Base-by-base conservation (phyloP, 2,797 vertebrate genomes). In the Lacerta bilineata region DNA sequence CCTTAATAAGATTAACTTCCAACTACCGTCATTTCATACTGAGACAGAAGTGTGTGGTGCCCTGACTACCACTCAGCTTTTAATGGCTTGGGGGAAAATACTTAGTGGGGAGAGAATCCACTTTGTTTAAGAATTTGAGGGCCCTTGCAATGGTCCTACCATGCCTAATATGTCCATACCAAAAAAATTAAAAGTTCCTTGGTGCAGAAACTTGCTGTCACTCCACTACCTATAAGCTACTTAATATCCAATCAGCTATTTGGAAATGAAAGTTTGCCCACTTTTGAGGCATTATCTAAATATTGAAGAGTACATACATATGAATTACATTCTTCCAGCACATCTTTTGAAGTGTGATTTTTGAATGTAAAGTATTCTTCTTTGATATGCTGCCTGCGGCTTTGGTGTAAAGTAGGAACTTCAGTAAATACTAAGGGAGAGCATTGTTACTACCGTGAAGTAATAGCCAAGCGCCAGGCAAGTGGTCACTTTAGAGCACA, bases 261-360 rank as follows among this genome's bases (percentile, higher is more conserved):
- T 68, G 89, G 90, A 92, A 93, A 78, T 72, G 83, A 50, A 46
- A 81, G 81, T 88, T 85, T 92, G 85, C 55, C 36, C 59, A 11
- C 87, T 91, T 95, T 88, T 80, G 85, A 90, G 86, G 29, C 0
- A 0, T 82, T n/a, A 87, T 92, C 89, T 80, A 90, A 92, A 92
- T 90, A 66, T 46, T 43, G 20, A 27, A 27, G 80, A 86, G 20
- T 4, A 36, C 80, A 25, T 39, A 88, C 29, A 71, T 92, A 92
- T 92, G 55, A 91, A 91, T 83, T 64, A 1, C 85, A 89, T 83
- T 80, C 0, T 4, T 43, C 88, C 20, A 33, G 71, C 11, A 0
- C 0, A 2, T 0, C 27, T 92, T 93, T 93, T 92, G 92, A 93
- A 85, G 74, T 27, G 50, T 25, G 8, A 82, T 89, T 88, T 92